These are phyloP conservation scores for Tetragonula carbonaria DNA, from an alignment of 2,888 invertebrate genomes.

Conservation along the genomic window DNA sequence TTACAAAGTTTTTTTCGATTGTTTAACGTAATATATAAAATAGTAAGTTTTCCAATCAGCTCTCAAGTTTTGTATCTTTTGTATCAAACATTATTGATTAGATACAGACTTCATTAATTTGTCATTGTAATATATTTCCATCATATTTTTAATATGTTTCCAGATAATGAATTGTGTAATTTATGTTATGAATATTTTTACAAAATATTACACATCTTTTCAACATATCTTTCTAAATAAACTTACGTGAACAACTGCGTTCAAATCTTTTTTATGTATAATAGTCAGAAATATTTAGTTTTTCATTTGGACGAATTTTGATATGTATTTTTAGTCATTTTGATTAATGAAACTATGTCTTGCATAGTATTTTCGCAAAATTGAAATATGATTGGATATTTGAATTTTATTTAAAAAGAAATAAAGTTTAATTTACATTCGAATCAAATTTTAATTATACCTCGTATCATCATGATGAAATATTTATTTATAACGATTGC, in stretches of 20 bases:
- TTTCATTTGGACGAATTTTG: conserved; percentile 28
- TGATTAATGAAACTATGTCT: conserved; percentile 14
- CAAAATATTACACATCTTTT: conserved; percentile 24
- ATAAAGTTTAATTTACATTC: conserved; percentile 16
- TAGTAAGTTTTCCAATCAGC: conserved; percentile 38
- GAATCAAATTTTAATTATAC: neutral
- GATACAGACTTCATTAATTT: conserved; percentile 31
- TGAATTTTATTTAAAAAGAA: neutral
- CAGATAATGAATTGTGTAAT: conserved; percentile 39
- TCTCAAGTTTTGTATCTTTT: conserved; percentile 22
- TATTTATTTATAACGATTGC: conserved; percentile 23
- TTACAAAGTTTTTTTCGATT: conserved; percentile 63
- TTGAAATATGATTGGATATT: neutral
- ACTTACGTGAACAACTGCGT: conserved; percentile 26
- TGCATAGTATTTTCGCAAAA: neutral
- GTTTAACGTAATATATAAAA: conserved; percentile 43
- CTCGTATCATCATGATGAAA: conserved; percentile 6
- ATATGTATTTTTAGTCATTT: conserved; percentile 12
- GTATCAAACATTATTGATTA: conserved; percentile 28
- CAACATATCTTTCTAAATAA: conserved; percentile 19
- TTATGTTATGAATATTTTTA: conserved; percentile 42
- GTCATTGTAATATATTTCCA: conserved; percentile 53
- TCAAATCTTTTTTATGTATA: conserved; percentile 23
- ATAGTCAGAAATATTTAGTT: conserved; percentile 13
- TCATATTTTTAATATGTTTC: conserved; percentile 42